Percentiles rank a stretch among this genome's conserved stretches.
phyloP scores from a whole-genome alignment of 1,140 invertebrate species.

The Matsumurasca onukii region DNA sequence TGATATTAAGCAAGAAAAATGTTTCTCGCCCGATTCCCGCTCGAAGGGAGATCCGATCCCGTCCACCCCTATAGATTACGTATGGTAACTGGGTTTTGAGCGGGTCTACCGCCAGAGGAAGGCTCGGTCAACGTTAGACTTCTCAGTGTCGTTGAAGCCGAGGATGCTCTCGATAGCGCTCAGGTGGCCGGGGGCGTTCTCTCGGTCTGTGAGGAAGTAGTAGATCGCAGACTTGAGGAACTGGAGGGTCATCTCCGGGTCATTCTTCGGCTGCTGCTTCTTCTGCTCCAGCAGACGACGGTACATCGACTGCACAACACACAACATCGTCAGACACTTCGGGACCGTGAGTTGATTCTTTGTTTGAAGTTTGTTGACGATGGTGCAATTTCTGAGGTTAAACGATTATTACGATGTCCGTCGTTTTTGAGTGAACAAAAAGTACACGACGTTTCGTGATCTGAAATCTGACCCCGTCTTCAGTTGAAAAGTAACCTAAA shows the following conservation, averaged over 20 bases:
- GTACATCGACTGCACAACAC: conserved; percentile 71
- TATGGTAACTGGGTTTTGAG: too few relatives aligned
- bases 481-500: neutral
- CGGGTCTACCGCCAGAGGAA: conserved; percentile 27
- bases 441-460: neutral
- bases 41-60: too few relatives aligned
- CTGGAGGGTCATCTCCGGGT: conserved; percentile 83
- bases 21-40: too few relatives aligned
- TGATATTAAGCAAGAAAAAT: too few relatives aligned
- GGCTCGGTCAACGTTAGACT: conserved; percentile 66
- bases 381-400: neutral
- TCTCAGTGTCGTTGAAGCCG: conserved; percentile 73
- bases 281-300: conserved; percentile 73
- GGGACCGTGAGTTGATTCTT: neutral
- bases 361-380: neutral
- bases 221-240: conserved; percentile 90
- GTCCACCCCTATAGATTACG: too few relatives aligned
- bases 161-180: conserved; percentile 85
- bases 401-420: neutral
- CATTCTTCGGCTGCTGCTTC: conserved; percentile 59
- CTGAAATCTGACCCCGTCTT: neutral
- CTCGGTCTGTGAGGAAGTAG: conserved; percentile 84
- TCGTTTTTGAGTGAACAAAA: neutral
- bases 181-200: conserved; percentile 79
- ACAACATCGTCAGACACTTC: neutral